phyloP scores from a whole-genome alignment of 2,113 vertebrate genomes.

The Phrynosoma blainvillii region DNA sequence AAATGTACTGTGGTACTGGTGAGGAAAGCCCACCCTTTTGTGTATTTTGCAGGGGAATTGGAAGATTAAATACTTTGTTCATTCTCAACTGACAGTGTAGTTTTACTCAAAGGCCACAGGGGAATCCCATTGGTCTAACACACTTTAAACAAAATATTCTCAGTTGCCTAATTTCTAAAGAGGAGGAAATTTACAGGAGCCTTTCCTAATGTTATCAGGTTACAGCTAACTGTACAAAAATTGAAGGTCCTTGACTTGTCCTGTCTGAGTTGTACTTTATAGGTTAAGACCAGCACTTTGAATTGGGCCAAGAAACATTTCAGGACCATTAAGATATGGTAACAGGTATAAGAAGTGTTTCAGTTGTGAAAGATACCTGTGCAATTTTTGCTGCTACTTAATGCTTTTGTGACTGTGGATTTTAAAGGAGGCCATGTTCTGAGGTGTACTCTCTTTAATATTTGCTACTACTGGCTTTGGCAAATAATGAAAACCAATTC shows the following conservation, averaged over 20 bases:
- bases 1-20: not conserved
- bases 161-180: not conserved
- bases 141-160: too few relatives aligned
- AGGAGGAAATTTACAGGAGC: not conserved
- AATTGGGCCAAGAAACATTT: not conserved
- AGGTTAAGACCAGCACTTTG: not conserved
- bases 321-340: not conserved
- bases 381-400: too few relatives aligned
- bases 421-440: too few relatives aligned
- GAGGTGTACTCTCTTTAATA: too few relatives aligned
- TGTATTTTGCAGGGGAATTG: not conserved
- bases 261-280: not conserved
- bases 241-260: not conserved
- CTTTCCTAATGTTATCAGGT: not conserved
- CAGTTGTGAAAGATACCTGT: not conserved
- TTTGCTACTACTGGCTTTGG: too few relatives aligned
- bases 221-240: not conserved
- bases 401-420: too few relatives aligned
- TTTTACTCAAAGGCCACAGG: not conserved
- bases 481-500: too few relatives aligned
- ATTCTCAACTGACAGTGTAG: not conserved
- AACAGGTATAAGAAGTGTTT: not conserved
- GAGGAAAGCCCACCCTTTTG: not conserved
- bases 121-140: not conserved
- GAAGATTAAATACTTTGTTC: not conserved